phyloP scores from a whole-genome alignment of 2,888 invertebrate species.

The Tachina lurida region DNA sequence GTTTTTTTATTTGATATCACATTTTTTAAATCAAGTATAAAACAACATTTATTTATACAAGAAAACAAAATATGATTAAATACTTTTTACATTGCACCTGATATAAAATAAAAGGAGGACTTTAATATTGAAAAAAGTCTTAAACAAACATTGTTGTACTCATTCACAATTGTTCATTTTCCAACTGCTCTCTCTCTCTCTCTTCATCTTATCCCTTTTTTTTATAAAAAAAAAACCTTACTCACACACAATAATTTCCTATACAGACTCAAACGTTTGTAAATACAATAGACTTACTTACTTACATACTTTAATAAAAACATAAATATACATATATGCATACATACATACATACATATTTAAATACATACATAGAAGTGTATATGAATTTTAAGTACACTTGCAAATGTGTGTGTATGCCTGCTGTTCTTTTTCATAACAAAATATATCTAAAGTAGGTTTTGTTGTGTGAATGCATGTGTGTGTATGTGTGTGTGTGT shows the following conservation, averaged over 20 bases:
- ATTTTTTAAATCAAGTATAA: background rate
- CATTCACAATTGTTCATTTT: conserved; percentile 54
- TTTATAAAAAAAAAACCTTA: background rate
- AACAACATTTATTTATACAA: conserved; percentile 74
- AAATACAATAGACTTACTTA: conserved; percentile 18
- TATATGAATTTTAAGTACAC: conserved; percentile 18
- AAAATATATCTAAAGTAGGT: conserved; percentile 53
- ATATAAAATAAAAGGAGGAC: conserved; percentile 5
- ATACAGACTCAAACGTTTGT: background rate
- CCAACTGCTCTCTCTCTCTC: conserved; percentile 15
- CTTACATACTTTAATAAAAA: background rate
- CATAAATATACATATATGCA: background rate
- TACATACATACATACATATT: conserved; percentile 34
- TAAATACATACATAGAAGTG: conserved; percentile 20
- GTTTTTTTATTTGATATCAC: background rate
- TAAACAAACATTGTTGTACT: conserved; percentile 32
- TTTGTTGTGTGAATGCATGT: conserved; percentile 24
- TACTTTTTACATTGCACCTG: conserved; percentile 1
- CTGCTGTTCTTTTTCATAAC: conserved; percentile 37
- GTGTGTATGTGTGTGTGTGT: conserved; percentile 30
- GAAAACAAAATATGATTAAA: conserved; percentile 33
- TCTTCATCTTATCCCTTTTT: conserved; percentile 9
- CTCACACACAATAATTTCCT: background rate
- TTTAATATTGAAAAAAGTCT: conserved; percentile 6
- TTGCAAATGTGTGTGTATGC: conserved; percentile 57